These are phyloP conservation scores for Heterodera filipjevi DNA, from an alignment of 2,888 invertebrate species.

Conservation along the genomic window DNA sequence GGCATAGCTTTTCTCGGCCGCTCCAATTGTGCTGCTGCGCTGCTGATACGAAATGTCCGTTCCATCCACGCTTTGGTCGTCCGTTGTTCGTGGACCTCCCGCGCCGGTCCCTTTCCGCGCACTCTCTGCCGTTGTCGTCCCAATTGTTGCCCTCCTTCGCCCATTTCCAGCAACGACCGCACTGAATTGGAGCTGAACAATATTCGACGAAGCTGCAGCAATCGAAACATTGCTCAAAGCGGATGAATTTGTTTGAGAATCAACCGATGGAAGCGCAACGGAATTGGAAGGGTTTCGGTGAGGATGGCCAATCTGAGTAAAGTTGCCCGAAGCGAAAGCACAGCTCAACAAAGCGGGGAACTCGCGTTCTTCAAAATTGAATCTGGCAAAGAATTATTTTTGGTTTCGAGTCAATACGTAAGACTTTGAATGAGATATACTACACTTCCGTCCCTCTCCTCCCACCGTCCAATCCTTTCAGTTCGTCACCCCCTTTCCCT, in stretches of 20 bases:
- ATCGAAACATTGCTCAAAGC: neutral
- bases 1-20: neutral
- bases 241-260: neutral
- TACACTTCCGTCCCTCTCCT: no score
- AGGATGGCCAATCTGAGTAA: neutral
- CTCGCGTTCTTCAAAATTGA: constrained; percentile 14
- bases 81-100: neutral
- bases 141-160: constrained; percentile 7
- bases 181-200: neutral
- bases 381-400: neutral
- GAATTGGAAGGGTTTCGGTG: neutral
- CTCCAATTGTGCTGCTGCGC: constrained; percentile 9
- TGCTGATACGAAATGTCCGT: neutral
- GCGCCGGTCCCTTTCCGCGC: neutral
- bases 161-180: constrained; percentile 12
- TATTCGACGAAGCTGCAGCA: neutral
- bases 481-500: neutral
- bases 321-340: neutral
- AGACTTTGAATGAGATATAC: neutral
- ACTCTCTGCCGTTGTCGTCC: neutral
- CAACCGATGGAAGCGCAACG: neutral
- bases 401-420: neutral
- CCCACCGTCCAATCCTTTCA: no score
- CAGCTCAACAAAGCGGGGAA: constrained; percentile 15
- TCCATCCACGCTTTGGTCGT: neutral